Evolutionary conservation across 1,140 invertebrate genomes (phyloP).

Genomic region (Rhyzopertha dominica): DNA sequence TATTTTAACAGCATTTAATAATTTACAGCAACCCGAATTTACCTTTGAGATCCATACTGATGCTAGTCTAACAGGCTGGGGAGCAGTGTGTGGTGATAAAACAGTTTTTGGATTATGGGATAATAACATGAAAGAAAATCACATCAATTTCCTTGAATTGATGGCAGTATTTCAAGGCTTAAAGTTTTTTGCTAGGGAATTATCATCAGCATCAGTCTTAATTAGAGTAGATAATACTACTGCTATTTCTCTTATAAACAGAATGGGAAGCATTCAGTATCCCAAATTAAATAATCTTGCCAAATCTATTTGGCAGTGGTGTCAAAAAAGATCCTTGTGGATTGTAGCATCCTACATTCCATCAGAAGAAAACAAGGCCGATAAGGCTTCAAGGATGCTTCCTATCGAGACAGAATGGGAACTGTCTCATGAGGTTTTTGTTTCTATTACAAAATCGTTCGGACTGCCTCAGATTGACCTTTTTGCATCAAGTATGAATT

Average conservation of each 20-base stretch:
- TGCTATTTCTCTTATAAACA: conserved; percentile 17
- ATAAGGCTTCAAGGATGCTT: conserved; percentile 13
- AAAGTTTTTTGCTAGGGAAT: too few relatives aligned
- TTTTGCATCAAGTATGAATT: conserved; percentile 27
- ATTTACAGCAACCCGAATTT: too few relatives aligned
- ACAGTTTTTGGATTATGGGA: too few relatives aligned
- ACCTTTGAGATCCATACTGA: too few relatives aligned
- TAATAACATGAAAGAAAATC: too few relatives aligned
- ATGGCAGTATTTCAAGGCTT: too few relatives aligned
- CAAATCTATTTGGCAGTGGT: conserved; percentile 23
- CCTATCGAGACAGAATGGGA: conserved; percentile 9
- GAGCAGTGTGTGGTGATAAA: too few relatives aligned
- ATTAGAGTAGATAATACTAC: too few relatives aligned
- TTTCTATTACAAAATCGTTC: conserved; percentile 14
- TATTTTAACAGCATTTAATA: too few relatives aligned
- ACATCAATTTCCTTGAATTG: too few relatives aligned
- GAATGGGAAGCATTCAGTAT: conserved; percentile 15
- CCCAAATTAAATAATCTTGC: conserved; percentile 7
- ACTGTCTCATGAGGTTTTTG: conserved; percentile 13
- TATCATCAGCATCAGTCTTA: too few relatives aligned
- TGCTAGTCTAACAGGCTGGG: too few relatives aligned
- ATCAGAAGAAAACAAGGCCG: conserved; percentile 30
- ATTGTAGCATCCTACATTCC: conserved; percentile 22
- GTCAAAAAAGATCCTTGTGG: conserved; percentile 19
- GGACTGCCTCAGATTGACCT: conserved; percentile 25